A percentile compares a stretch with the other conserved stretches of the same genome.
Conservation (phyloP, 2,888 invertebrate species). For the Apocheima hispidaria region DNA sequence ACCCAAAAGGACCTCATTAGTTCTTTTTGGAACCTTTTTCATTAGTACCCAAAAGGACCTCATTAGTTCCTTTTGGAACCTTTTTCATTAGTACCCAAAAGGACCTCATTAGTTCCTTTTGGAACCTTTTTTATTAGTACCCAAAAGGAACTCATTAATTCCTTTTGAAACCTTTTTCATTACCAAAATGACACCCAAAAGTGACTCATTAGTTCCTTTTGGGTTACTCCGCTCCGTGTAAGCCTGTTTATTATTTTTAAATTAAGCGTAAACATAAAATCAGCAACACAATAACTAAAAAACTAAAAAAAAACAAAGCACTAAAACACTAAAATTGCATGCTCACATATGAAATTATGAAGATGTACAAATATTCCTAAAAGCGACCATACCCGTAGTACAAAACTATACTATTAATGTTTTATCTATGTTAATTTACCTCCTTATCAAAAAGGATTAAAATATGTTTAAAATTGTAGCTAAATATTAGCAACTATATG, state of each 20-base stretch:
- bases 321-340: constrained; percentile 39
- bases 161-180: no score
- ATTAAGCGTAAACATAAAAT: constrained; percentile 33
- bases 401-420: background rate
- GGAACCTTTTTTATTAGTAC: no score
- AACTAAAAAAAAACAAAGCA: constrained; percentile 17
- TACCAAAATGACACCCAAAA: no score
- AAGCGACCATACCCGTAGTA: constrained; percentile 17
- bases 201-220: no score
- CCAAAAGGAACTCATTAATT: no score
- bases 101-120: no score
- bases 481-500: background rate
- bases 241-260: background rate
- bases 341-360: constrained; percentile 35
- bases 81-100: no score
- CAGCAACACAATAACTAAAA: constrained; percentile 35
- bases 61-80: no score
- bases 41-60: no score
- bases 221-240: no score
- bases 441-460: background rate
- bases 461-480: background rate
- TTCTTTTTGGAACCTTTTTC: no score
- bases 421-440: constrained; percentile 1
- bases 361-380: constrained; percentile 21
- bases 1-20: no score